Evolutionary conservation across 1,140 invertebrate species (phyloP), one percentile per base, ranked within the genome.

Genomic region (Battus philenor): DNA sequence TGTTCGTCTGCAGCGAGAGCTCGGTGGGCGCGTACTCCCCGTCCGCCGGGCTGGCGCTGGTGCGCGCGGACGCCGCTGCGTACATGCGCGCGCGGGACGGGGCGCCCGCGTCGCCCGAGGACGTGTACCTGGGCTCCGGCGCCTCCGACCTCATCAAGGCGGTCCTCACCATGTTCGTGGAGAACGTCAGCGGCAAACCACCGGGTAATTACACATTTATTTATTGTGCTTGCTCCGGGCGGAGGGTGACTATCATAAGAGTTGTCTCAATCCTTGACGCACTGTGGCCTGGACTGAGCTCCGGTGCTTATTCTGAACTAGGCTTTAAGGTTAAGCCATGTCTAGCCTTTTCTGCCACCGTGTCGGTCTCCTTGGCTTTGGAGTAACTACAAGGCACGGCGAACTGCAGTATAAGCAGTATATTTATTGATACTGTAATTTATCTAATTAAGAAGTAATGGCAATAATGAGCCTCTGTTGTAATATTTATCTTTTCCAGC

Each of bases 1-100:
- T 4, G 7, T 27, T 6, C 10, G 11, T 30, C 4, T 11, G 0
- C 74, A 89, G 89, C 20, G 91, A 92, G 11, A 57, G 84, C 0
- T 89, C 88, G 54, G 86, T 91, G 38, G 89, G 93, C 11, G 88
- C 93, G 0, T 95, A 95, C 80, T 93, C 89, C 47, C 92, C 94
- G 33, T 91, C 91, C 16, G 68, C 88, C 5, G 94, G 94, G 1
- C 86, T 95, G 22, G 88, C 89, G 57, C 58, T 92, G 1, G 92
- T 95, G 27, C 84, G 93, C 0, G 69, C 88, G 41, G 91, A 93
- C 62, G 89, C 92, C 33, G 92, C 93, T 1, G 60, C 89, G 17
- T 95, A 93, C 74, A 93, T 95, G 45, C 50, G 78, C 43, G 58
- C 83, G 10, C 76, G 94, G 17, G 94, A 95, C 80, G 55, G 89